Evolutionary conservation across 2,797 vertebrate species (phyloP), one percentile per base, ranked within the genome.

Genomic region (Aldrovandia affinis): DNA sequence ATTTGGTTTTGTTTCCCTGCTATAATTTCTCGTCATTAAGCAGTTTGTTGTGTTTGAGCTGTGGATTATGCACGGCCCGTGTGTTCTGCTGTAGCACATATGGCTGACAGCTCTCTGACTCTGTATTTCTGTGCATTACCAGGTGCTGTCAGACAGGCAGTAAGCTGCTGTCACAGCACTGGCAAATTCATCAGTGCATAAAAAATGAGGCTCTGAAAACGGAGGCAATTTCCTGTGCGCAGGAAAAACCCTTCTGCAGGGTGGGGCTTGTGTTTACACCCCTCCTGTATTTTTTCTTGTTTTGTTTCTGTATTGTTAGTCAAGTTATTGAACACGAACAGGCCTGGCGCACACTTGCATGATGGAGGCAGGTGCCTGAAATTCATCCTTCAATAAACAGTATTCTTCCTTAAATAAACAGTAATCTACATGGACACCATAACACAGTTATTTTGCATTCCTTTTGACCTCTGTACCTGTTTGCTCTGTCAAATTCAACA

Each of bases 211-310:
- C 44, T 50, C 25, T 33, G 44, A 47, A 33, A 47, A 30, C 44
- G 28, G 22, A 33, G 50, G 83, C 30, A 25, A 78, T 78, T 80
- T 84, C 59, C 83, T 84, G 83, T 84, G 77, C 39, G 77, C 47
- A 54, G 59, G 39, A 77, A n/a, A n/a, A 77, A 77, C 22, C 73
- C 39, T 47, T 44, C 42, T 77, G 73, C 8, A 6, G 22, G 20
- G 73, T 12, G 73, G 73, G 73, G 73, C 14, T 77, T 25, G 20
- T 15, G 73, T 77, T 7, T 25, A 25, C 42, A 77, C 73, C 73
- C n/a, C 73, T 73, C 68, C 33, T 73, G 42, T 10, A 77, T 44
- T 44, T 77, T 77, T 77, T 77, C 42, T 39, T 77, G 73, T 77
- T 44, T 77, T 77, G 39, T 77, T 77, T 77, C n/a, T 12, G 42